Base-by-base conservation (phyloP, 2,113 vertebrate species). In the Oncorhynchus clarkii region DNA sequence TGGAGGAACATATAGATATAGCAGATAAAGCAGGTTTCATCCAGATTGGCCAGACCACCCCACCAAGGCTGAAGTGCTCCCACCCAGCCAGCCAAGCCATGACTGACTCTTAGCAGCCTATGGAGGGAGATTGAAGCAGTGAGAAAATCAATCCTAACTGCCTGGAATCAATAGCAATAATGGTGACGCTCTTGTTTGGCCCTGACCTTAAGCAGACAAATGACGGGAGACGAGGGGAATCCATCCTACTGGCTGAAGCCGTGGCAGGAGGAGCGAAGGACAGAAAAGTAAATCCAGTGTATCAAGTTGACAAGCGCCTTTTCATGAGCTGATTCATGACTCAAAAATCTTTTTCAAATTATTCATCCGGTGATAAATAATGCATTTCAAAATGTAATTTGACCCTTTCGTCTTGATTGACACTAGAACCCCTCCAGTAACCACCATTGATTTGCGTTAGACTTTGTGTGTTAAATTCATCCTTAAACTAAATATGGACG, bases 121-220 rank as follows among this genome's bases (percentile, higher is more conserved):
- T 24, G 45, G 70, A 79, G 67, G 80, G 73, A 1, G 72, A n/a
- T 62, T 62, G 59, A 11, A 70, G 72, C 83, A 65, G 57, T 79
- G 78, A 66, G 76, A 82, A 87, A 84, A 89, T 89, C 70, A 57
- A 80, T 89, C 60, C n/a, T 77, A 82, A 84, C 75, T 84, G 87
- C 87, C 78, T 79, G 66, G 71, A 83, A 89, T 90, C 88, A 87
- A 91, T 91, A 84, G 77, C 51, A 84, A 85, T 88, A 89, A 91
- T 88, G 71, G 80, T 82, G 78, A 82, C 77, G 57, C 59, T 75
- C 67, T 71, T 86, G 80, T 82, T 73, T 80, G 78, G 80, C 73
- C 71, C 68, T 86, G 85, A 84, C 82, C 82, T 82, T 76, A 83
- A 78, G 72, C 65, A 80, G 84, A 85, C 84, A 72, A 75, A 84